phyloP scores from a whole-genome alignment of 2,888 invertebrate genomes.

The Drosophila maculinotata region DNA sequence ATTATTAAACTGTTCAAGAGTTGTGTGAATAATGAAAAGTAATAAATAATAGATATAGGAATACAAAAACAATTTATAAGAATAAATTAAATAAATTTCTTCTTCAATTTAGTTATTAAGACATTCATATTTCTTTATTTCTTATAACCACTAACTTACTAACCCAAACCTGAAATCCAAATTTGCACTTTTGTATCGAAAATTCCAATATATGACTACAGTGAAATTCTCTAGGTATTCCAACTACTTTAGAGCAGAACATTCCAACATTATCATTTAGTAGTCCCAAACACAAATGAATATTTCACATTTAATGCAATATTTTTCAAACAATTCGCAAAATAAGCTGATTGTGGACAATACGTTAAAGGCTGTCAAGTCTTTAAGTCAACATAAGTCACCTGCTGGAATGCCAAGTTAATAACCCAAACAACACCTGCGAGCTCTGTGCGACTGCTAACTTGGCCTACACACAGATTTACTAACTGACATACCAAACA shows the following conservation, averaged over 20 bases:
- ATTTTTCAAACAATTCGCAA: not conserved
- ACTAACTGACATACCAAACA: slow-evolving; percentile 65
- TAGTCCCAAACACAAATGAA: too few species aligned
- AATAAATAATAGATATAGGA: not conserved
- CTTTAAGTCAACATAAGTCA: slow-evolving; percentile 33
- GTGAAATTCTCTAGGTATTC: too few species aligned
- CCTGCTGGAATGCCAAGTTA: slow-evolving; percentile 44
- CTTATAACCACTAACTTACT: too few species aligned
- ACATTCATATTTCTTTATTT: too few species aligned
- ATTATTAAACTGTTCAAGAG: slow-evolving; percentile 2
- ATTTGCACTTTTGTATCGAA: too few species aligned
- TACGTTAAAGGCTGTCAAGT: slow-evolving; percentile 9
- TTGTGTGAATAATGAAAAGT: not conserved
- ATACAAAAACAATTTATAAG: not conserved
- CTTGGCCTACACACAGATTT: slow-evolving; percentile 60
- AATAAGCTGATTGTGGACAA: slow-evolving; percentile 7
- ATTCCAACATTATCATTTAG: too few species aligned
- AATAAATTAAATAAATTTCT: too few species aligned
- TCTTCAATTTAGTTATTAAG: too few species aligned
- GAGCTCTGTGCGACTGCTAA: slow-evolving; percentile 18
- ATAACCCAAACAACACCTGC: slow-evolving; percentile 44
- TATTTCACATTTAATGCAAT: not conserved
- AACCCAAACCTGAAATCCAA: too few species aligned
- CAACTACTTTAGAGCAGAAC: too few species aligned
- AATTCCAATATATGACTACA: too few species aligned